These are phyloP conservation scores for Leptopilina drosophilae DNA, from an alignment of 2,888 invertebrate genomes.

Conservation along the genomic window DNA sequence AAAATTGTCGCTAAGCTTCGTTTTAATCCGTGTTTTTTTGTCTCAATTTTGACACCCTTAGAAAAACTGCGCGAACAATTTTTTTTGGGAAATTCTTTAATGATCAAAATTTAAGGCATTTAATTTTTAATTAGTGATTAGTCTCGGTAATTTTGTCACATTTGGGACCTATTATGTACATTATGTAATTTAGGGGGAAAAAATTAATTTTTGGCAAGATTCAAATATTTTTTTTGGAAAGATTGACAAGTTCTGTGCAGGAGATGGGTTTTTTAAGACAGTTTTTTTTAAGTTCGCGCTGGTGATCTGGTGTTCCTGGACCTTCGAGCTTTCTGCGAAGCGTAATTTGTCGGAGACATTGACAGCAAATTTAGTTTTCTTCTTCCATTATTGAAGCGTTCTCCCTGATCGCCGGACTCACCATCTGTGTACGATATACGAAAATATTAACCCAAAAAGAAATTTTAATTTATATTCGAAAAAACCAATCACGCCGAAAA, in stretches of 20 bases:
- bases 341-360: slow-evolving; percentile 41
- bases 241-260: not conserved
- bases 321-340: slow-evolving; percentile 56
- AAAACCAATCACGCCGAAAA: too few relatives aligned
- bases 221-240: too few relatives aligned
- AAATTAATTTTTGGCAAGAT: not conserved
- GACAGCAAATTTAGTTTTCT: slow-evolving; percentile 18
- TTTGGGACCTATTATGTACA: slow-evolving; percentile 9
- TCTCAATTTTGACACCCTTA: too few relatives aligned
- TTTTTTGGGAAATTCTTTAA: not conserved
- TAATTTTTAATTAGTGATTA: slow-evolving; percentile 10
- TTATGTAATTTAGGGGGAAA: not conserved
- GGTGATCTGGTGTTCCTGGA: slow-evolving; percentile 56
- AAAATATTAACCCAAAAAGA: too few relatives aligned
- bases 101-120: slow-evolving; percentile 29
- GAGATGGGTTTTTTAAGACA: not conserved
- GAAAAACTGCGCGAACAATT: too few relatives aligned
- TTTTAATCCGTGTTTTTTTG: not conserved
- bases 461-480: too few relatives aligned
- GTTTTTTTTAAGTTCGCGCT: slow-evolving; percentile 15
- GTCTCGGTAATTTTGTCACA: slow-evolving; percentile 2
- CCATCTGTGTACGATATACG: slow-evolving; percentile 54
- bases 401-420: slow-evolving; percentile 56
- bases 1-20: too few relatives aligned
- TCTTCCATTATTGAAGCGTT: slow-evolving; percentile 41